Evolutionary conservation across 2,888 invertebrate genomes (phyloP).

Genomic region (Epistrophella euchroma): DNA sequence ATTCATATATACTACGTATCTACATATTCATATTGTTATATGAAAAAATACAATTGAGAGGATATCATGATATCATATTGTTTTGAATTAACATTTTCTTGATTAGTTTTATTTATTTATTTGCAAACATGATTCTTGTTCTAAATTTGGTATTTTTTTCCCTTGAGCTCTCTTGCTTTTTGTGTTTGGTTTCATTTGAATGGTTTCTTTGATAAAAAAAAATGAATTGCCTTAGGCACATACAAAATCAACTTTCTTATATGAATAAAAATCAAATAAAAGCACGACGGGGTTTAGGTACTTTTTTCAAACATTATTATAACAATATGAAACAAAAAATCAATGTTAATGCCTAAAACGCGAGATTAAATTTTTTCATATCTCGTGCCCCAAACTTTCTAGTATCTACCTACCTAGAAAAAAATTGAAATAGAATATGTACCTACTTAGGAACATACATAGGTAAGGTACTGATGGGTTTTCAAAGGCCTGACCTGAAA

Average conservation of each 20-base stretch:
- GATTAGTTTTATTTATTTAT: constrained; percentile 4
- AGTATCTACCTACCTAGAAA: no score
- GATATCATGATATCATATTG: neutral
- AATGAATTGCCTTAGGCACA: neutral
- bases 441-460: no score
- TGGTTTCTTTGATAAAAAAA: neutral
- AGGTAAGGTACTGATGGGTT: no score
- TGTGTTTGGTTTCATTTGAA: neutral
- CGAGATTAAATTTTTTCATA: neutral
- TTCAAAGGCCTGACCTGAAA: no score
- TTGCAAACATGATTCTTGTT: neutral
- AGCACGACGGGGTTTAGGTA: neutral
- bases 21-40: neutral
- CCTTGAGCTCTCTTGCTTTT: neutral
- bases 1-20: neutral
- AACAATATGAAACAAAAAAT: neutral
- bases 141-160: neutral
- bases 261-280: neutral
- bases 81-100: neutral
- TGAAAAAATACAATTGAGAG: neutral
- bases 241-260: neutral
- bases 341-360: neutral
- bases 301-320: neutral
- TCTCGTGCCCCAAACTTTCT: no score
- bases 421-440: no score